Percentiles rank a stretch among this genome's conserved stretches.
phyloP scores from a whole-genome alignment of 1,140 invertebrate genomes.

The Drosophila arizonae region DNA sequence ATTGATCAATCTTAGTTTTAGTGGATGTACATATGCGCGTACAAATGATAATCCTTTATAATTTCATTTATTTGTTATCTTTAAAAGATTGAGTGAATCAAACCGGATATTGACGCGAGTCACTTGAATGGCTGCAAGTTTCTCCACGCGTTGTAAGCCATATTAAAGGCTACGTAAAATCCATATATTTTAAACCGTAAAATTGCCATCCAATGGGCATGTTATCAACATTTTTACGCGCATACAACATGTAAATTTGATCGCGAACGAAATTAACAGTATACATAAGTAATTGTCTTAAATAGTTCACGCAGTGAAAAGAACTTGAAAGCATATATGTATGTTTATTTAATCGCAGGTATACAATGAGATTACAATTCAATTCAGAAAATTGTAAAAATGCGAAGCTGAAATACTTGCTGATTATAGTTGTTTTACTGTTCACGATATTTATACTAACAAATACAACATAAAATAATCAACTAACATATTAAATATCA shows the following conservation, averaged over 20 bases:
- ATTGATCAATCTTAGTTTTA: constrained; percentile 3
- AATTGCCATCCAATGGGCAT: constrained; percentile 8
- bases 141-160: constrained; percentile 60
- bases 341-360: not conserved
- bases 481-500: constrained; percentile 19
- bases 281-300: not conserved
- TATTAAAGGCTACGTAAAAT: constrained; percentile 62
- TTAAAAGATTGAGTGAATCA: constrained; percentile 48
- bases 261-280: not conserved
- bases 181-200: constrained; percentile 15
- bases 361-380: constrained; percentile 64
- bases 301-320: no score
- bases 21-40: constrained; percentile 17
- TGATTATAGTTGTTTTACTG: constrained; percentile 67
- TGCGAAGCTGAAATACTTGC: constrained; percentile 80
- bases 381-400: constrained; percentile 66
- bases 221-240: constrained; percentile 25
- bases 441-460: constrained; percentile 28
- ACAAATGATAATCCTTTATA: constrained; percentile 23
- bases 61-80: no score
- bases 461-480: constrained; percentile 17
- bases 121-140: constrained; percentile 82
- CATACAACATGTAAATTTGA: constrained; percentile 12
- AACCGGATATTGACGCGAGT: constrained; percentile 63
- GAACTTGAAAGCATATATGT: no score